These are phyloP conservation scores for Lamellibrachia satsuma DNA, from an alignment of 2,888 invertebrate genomes.

Conservation along the genomic window DNA sequence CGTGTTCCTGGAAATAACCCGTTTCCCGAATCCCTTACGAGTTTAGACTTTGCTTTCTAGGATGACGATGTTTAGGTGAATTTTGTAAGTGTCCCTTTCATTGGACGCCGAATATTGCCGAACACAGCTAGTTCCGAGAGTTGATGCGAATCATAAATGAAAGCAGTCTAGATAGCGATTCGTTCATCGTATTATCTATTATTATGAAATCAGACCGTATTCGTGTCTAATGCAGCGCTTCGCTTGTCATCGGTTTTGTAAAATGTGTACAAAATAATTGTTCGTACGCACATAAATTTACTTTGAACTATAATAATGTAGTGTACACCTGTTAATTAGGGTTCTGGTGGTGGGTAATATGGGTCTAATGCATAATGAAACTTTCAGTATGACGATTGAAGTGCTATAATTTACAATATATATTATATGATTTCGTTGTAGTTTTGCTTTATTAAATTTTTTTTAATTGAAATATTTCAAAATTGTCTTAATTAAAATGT, in stretches of 20 bases:
- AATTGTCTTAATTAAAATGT: no score
- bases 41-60: conserved; percentile 1
- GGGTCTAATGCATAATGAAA: background rate
- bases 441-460: no score
- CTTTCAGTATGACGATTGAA: background rate
- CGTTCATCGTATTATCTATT: conserved; percentile 7
- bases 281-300: background rate
- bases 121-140: conserved; percentile 1
- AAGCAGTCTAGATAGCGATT: background rate
- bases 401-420: background rate
- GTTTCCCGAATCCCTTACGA: background rate
- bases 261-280: background rate
- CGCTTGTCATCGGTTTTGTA: background rate
- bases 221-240: background rate
- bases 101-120: conserved; percentile 10
- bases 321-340: background rate
- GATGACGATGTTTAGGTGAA: conserved; percentile 5
- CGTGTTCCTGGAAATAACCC: background rate
- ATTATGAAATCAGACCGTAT: background rate
- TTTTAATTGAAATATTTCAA: no score
- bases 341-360: background rate
- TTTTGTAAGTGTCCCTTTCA: conserved; percentile 11
- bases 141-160: background rate
- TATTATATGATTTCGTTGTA: no score
- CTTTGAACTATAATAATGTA: background rate